A percentile compares a stretch with the other conserved stretches of the same genome.
These are phyloP conservation scores for Drosophila kanekoi DNA, from an alignment of 2,888 invertebrate genomes.

Conservation along the genomic window DNA sequence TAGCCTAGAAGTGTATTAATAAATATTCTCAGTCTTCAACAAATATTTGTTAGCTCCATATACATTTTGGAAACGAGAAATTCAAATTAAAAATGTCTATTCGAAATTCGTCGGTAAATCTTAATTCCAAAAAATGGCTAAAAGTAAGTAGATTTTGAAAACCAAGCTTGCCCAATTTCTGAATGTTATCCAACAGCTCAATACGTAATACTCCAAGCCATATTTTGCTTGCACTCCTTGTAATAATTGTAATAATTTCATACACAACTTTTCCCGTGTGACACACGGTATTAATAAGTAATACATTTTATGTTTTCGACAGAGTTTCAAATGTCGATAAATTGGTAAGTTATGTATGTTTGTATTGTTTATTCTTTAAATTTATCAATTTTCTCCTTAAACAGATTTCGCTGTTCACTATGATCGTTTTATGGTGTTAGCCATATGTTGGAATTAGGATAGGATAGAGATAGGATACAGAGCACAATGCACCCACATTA, in stretches of 20 bases:
- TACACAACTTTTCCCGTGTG: background rate
- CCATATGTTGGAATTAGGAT: slow-evolving; percentile 44
- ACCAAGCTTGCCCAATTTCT: too few relatives aligned
- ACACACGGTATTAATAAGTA: background rate
- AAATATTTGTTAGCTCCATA: slow-evolving; percentile 3
- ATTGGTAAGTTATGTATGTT: background rate
- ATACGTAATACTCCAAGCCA: background rate
- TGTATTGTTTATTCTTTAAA: background rate
- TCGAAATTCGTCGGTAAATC: slow-evolving; percentile 35
- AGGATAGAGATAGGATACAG: slow-evolving; percentile 11
- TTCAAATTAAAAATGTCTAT: background rate
- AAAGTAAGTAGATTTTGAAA: background rate
- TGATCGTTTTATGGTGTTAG: slow-evolving; percentile 2
- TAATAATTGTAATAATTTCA: background rate
- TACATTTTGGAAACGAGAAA: background rate
- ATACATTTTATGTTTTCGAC: background rate
- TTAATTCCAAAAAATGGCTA: slow-evolving; percentile 49
- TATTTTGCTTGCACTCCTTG: slow-evolving; percentile 25
- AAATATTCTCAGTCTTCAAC: background rate
- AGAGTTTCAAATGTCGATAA: background rate
- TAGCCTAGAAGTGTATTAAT: background rate
- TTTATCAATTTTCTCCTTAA: background rate
- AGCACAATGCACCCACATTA: slow-evolving; percentile 13
- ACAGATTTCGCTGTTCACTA: background rate
- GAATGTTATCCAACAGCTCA: background rate